Percentiles rank a stretch among this genome's conserved stretches.
These are phyloP conservation scores for Baronia brevicornis DNA, from an alignment of 2,888 invertebrate genomes.

Conservation along the genomic window DNA sequence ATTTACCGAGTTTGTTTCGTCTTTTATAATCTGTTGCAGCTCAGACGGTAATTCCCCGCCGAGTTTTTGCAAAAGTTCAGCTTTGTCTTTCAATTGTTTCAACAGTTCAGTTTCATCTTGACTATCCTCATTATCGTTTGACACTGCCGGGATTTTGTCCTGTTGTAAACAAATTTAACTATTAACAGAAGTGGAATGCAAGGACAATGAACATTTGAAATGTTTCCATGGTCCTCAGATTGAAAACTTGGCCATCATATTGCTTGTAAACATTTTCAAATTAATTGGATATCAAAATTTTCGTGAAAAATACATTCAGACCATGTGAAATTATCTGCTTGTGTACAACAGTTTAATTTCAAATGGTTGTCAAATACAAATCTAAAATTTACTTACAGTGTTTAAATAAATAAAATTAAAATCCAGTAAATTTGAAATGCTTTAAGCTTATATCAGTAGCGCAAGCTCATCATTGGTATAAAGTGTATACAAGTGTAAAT, in stretches of 20 bases:
- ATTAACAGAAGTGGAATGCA: too few relatives aligned
- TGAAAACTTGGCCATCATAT: conserved; percentile 69
- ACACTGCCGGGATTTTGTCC: conserved; percentile 28
- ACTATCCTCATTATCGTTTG: conserved; percentile 42
- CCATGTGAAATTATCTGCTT: conserved; percentile 21
- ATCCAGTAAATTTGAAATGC: conserved; percentile 29
- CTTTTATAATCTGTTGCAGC: conserved; percentile 58
- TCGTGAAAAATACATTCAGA: conserved; percentile 12
- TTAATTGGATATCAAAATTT: conserved; percentile 25
- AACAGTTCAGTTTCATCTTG: conserved; percentile 54
- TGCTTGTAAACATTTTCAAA: conserved; percentile 39
- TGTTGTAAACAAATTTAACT: conserved; percentile 17
- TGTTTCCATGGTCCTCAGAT: conserved; percentile 46
- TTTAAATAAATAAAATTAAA: conserved; percentile 4
- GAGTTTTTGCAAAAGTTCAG: conserved; percentile 66
- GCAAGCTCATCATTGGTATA: conserved; percentile 43
- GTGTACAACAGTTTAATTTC: conserved; percentile 20
- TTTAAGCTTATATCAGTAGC: conserved; percentile 39
- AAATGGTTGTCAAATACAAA: conserved; percentile 19
- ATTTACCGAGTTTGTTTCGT: conserved; percentile 35
- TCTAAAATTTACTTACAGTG: conserved; percentile 8
- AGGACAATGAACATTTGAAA: conserved; percentile 1
- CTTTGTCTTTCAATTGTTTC: conserved; percentile 64
- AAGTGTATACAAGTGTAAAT: conserved; percentile 7
- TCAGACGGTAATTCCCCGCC: conserved; percentile 72